Evolutionary conservation across 2,888 invertebrate genomes (phyloP), one percentile per base, ranked within the genome.

Genomic region (Hyalella azteca): DNA sequence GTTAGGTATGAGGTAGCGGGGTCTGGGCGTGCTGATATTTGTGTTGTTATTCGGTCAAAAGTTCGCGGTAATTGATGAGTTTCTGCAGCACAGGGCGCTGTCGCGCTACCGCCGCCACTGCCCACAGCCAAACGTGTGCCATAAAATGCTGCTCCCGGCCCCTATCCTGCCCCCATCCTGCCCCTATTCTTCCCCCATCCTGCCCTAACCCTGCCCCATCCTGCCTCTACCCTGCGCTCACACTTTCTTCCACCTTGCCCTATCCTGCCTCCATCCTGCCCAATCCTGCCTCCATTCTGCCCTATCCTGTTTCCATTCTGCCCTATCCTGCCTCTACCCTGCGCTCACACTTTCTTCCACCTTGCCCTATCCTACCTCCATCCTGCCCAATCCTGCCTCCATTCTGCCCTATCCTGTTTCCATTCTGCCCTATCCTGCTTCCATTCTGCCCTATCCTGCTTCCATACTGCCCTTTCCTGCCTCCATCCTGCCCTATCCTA

Each of bases 71-170:
- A 54, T 54, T 9, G 26, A 3, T 22, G 54, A 22, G 22, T 26
- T 54, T 54, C 29, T 45, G 22, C 29, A 26, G 26, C 54, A 29
- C 22, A 29, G 11, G 22, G 54, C 54, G 54, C 54, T 7, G 26
- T 13, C 54, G 19, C 9, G 54, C 54, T 54, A 54, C 54, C 26
- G 54, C 9, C 54, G 54, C 54, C 26, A 54, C 54, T 54, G 54
- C 54, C 54, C 54, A 19, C 54, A 54, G 54, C 26, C 54, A 54
- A 54, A 54, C 54, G 54, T 54, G 54, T 54, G 54, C 54, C 54
- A 26, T 54, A 54, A 54, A 54, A 54, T 54, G 54, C 54, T 29
- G n/a, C 54, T 26, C 13, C 45, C 19, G 22, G 11, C 22, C 54
- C 54, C 22, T n/a, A 22, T 26, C 13, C 45, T 22, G 22, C 26